Conservation (phyloP, 2,797 vertebrate species). For the Botia almorhae region DNA sequence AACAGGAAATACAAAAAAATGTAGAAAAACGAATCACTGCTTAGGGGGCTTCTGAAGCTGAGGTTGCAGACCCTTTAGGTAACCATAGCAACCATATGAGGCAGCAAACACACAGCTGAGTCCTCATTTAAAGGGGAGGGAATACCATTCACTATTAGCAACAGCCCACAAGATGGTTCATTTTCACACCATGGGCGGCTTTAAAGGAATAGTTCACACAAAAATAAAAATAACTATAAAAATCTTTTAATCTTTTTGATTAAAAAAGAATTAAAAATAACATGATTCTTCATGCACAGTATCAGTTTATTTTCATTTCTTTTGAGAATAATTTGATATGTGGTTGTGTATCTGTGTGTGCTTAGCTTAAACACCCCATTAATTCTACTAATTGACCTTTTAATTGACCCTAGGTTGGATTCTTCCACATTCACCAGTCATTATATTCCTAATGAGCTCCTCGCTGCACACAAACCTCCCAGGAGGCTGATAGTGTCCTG, state of each 20-base stretch:
- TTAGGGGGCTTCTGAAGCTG: conserved; percentile 3
- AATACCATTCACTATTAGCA: conserved; percentile 41
- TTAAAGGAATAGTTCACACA: neutral
- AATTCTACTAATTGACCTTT: neutral
- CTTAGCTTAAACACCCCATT: neutral
- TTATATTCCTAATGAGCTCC: conserved; percentile 35
- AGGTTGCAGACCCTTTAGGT: conserved; percentile 49
- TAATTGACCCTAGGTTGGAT: neutral
- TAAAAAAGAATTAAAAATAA: no score
- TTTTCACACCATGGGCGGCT: neutral
- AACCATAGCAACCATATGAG: conserved; percentile 66
- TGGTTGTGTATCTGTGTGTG: neutral
- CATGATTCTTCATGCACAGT: no score
- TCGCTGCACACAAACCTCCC: conserved; percentile 3
- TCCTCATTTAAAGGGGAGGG: conserved; percentile 36
- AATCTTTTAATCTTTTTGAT: no score
- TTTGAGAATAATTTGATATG: neutral
- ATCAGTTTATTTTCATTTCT: no score
- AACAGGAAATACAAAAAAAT: neutral
- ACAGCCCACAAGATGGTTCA: conserved; percentile 5
- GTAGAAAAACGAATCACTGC: neutral
- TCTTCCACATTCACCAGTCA: conserved; percentile 3
- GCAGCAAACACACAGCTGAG: conserved; percentile 32
- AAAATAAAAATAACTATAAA: no score
- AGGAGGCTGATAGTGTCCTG: conserved; percentile 2